Percentiles rank a stretch among this genome's conserved stretches.
Evolutionary conservation across 2,888 invertebrate species (phyloP).

Genomic region (Cryptocephalus primarius): DNA sequence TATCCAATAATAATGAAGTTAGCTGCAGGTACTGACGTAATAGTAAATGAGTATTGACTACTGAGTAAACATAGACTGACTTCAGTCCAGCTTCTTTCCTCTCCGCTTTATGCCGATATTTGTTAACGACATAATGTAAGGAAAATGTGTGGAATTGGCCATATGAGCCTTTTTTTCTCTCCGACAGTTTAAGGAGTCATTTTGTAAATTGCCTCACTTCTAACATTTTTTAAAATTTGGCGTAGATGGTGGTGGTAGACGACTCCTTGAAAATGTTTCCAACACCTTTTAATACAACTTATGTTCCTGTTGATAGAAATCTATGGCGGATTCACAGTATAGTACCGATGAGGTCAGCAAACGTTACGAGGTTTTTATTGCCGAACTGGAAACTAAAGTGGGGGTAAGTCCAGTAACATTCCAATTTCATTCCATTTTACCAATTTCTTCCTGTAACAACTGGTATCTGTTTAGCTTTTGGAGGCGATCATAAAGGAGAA

Average conservation of each 20-base stretch:
- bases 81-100: too few relatives aligned
- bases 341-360: conserved; percentile 20
- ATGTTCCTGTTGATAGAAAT: conserved; percentile 24
- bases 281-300: conserved; percentile 8
- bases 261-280: conserved; percentile 13
- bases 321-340: conserved; percentile 23
- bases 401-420: conserved; percentile 24
- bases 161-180: too few relatives aligned
- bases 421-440: not conserved
- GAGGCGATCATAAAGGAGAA: conserved; percentile 31
- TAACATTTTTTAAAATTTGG: not conserved
- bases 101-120: too few relatives aligned
- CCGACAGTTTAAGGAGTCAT: too few relatives aligned
- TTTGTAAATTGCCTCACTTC: not conserved
- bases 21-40: too few relatives aligned
- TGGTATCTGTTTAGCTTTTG: conserved; percentile 24
- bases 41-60: too few relatives aligned
- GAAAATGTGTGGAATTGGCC: too few relatives aligned
- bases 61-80: too few relatives aligned
- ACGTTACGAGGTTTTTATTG: conserved; percentile 28
- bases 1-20: too few relatives aligned
- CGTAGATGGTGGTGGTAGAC: conserved; percentile 6
- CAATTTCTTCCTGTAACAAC: not conserved
- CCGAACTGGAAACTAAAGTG: conserved; percentile 32
- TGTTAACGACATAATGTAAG: too few relatives aligned